Percentiles rank a stretch among this genome's conserved stretches.
These are phyloP conservation scores for Helobdella robusta DNA, from an alignment of 2,888 invertebrate species.

Conservation along the genomic window DNA sequence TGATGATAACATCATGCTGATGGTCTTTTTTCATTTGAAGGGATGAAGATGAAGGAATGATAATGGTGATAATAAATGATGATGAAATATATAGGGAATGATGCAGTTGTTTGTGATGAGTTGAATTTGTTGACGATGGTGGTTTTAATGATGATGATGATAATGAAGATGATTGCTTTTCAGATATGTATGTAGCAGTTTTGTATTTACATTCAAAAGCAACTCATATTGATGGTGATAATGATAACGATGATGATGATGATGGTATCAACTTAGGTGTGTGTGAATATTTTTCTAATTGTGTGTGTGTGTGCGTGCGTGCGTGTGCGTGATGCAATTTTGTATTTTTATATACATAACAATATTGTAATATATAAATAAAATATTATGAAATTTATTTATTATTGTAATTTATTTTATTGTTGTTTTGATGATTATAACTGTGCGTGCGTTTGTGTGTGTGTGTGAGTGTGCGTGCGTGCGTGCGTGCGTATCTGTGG, in stretches of 20 bases:
- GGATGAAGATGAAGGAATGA: too few species aligned
- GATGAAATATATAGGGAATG: not conserved
- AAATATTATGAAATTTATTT: too few species aligned
- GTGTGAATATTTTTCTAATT: not conserved
- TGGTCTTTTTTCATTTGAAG: too few species aligned
- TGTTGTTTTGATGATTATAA: too few species aligned
- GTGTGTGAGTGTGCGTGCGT: conserved; percentile 11
- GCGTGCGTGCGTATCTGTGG: conserved; percentile 8
- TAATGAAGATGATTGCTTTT: not conserved
- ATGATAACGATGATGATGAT: conserved; percentile 1
- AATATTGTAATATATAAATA: too few species aligned
- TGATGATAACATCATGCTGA: too few species aligned
- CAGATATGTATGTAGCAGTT: not conserved
- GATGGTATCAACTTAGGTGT: not conserved
- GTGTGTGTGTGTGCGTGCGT: conserved; percentile 16
- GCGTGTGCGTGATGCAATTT: too few species aligned
- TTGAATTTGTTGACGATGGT: not conserved
- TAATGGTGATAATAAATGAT: not conserved
- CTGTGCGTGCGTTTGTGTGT: conserved; percentile 11
- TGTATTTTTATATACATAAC: too few species aligned
- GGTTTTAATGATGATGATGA: not conserved
- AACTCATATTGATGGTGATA: not conserved
- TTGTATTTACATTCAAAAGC: not conserved
- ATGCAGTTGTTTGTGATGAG: not conserved
- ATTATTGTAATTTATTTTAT: too few species aligned